phyloP scores from a whole-genome alignment of 2,797 vertebrate genomes.

The Coluber constrictor region DNA sequence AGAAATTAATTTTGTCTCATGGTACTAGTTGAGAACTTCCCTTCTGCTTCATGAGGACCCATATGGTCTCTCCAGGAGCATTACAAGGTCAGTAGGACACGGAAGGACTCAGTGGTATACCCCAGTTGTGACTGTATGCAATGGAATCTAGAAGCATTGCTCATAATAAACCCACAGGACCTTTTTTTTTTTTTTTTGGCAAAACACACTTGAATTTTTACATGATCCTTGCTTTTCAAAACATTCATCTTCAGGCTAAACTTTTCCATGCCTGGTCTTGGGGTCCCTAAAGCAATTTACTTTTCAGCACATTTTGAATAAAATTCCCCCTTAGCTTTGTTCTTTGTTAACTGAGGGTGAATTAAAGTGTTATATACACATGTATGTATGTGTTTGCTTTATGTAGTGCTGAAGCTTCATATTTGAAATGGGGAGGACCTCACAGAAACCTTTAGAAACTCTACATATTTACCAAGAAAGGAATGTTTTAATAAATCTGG shows the following conservation, averaged over 20 bases:
- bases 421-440: background rate
- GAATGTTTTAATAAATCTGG: background rate
- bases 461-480: background rate
- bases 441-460: background rate
- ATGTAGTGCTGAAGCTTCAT: constrained; percentile 16
- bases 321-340: constrained; percentile 31
- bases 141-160: constrained; percentile 22
- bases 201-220: constrained; percentile 23
- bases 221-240: constrained; percentile 45
- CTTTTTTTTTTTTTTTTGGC: constrained; percentile 35
- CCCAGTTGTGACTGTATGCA: constrained; percentile 1
- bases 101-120: background rate
- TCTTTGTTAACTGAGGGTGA: constrained; percentile 17
- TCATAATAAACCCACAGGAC: constrained; percentile 25
- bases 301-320: constrained; percentile 24
- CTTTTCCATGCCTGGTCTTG: constrained; percentile 57
- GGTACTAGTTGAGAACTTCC: background rate
- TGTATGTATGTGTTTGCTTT: constrained; percentile 9
- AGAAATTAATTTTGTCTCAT: constrained; percentile 26
- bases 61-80: background rate
- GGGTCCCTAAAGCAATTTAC: constrained; percentile 19
- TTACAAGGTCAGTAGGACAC: constrained; percentile 7
- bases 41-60: background rate
- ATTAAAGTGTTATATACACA: constrained; percentile 5
- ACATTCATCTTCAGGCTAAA: constrained; percentile 44